phyloP scores from a whole-genome alignment of 2,888 invertebrate species.

The Seira musarum region DNA sequence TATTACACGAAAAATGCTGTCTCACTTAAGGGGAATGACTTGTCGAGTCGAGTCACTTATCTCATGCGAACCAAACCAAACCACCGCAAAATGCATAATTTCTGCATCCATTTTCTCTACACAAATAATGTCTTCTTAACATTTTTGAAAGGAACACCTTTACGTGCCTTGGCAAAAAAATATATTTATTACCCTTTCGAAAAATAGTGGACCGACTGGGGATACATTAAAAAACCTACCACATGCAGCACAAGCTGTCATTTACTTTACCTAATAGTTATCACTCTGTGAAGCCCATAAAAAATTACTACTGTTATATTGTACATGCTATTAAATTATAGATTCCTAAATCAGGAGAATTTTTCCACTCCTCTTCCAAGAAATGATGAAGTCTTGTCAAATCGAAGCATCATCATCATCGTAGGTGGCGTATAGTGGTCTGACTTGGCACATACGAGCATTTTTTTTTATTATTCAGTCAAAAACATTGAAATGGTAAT shows the following conservation, averaged over 20 bases:
- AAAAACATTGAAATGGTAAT: conserved; percentile 21
- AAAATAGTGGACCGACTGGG: neutral
- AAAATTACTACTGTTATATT: conserved; percentile 47
- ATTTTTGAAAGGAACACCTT: too few relatives aligned
- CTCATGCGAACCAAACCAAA: conserved; percentile 30
- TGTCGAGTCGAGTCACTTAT: conserved; percentile 58
- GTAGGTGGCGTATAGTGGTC: conserved; percentile 59
- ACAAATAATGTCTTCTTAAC: too few relatives aligned
- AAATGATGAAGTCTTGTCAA: too few relatives aligned
- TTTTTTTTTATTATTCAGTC: too few relatives aligned
- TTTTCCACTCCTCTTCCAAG: conserved; percentile 51
- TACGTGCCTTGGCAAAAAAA: conserved; percentile 20
- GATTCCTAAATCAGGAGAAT: conserved; percentile 10
- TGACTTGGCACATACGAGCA: too few relatives aligned
- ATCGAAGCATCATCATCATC: too few relatives aligned
- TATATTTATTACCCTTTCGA: conserved; percentile 2
- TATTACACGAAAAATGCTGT: conserved; percentile 24
- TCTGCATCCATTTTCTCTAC: conserved; percentile 32
- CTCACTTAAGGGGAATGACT: conserved; percentile 60
- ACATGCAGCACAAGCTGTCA: conserved; percentile 61
- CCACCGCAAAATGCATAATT: conserved; percentile 31
- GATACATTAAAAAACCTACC: conserved; percentile 34
- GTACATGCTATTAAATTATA: too few relatives aligned
- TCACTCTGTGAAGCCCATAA: conserved; percentile 49
- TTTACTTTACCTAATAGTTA: conserved; percentile 58